phyloP scores from a whole-genome alignment of 1,140 invertebrate species.

The Formica selysi region DNA sequence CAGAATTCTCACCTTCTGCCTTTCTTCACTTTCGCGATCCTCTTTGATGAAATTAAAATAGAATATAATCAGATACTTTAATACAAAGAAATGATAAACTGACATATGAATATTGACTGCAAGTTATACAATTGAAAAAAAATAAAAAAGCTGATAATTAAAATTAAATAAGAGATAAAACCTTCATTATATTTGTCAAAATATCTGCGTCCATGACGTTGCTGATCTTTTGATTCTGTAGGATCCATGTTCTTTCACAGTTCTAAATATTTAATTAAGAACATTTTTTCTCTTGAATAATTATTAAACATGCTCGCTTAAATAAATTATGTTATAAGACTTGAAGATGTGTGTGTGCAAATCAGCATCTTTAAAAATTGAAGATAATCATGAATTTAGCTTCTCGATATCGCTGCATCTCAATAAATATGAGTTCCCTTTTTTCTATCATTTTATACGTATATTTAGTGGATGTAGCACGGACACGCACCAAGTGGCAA shows the following conservation, averaged over 20 bases:
- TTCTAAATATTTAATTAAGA: not conserved
- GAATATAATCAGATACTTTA: conserved; percentile 2
- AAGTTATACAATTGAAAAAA: not conserved
- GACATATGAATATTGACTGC: not conserved
- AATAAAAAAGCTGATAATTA: not conserved
- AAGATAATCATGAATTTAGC: no score
- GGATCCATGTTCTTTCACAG: not conserved
- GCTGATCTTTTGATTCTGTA: not conserved
- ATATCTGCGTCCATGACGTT: not conserved
- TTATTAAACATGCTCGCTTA: not conserved
- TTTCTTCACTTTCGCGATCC: not conserved
- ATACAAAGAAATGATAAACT: not conserved
- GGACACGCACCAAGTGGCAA: no score
- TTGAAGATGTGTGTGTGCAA: no score
- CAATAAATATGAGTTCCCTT: no score
- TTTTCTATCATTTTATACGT: no score
- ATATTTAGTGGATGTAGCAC: no score
- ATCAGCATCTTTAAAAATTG: no score
- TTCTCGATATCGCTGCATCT: no score
- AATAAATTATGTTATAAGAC: no score
- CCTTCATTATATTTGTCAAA: not conserved
- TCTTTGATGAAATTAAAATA: not conserved
- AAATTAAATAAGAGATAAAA: not conserved
- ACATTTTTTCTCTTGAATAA: not conserved
- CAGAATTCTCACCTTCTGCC: not conserved